Evolutionary conservation across 2,797 vertebrate genomes (phyloP).

Genomic region (Etheostoma nigrum): DNA sequence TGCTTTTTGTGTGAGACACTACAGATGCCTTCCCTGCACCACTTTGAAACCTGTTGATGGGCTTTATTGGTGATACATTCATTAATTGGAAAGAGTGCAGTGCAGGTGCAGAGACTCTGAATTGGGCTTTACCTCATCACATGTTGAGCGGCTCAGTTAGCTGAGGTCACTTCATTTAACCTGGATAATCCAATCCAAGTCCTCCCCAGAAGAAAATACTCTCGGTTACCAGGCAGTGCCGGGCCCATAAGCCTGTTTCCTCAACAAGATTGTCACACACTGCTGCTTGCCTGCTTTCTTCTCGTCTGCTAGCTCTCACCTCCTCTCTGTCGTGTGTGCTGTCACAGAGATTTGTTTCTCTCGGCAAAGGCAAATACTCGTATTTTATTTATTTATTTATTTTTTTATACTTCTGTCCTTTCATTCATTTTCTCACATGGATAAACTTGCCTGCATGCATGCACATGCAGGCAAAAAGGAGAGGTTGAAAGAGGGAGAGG

Average conservation of each 20-base stretch:
- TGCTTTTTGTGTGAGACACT: background rate
- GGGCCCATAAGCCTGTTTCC: slow-evolving; percentile 76
- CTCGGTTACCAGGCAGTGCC: slow-evolving; percentile 73
- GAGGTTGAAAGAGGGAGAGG: slow-evolving; percentile 50
- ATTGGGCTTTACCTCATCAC: slow-evolving; percentile 64
- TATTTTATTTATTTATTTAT: background rate
- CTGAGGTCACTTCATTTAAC: slow-evolving; percentile 80
- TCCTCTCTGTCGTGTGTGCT: slow-evolving; percentile 29
- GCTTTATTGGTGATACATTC: slow-evolving; percentile 45
- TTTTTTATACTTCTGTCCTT: slow-evolving; percentile 17
- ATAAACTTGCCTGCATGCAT: slow-evolving; percentile 40
- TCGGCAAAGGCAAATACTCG: slow-evolving; percentile 24
- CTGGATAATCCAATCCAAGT: slow-evolving; percentile 80
- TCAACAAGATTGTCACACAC: slow-evolving; percentile 79
- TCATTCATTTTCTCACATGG: slow-evolving; percentile 38
- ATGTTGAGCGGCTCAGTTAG: slow-evolving; percentile 74
- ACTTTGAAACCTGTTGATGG: slow-evolving; percentile 34
- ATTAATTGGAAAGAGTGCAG: slow-evolving; percentile 42
- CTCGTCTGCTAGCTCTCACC: slow-evolving; percentile 56
- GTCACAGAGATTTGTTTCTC: slow-evolving; percentile 21
- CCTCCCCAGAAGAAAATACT: slow-evolving; percentile 76
- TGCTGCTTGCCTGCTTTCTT: slow-evolving; percentile 58
- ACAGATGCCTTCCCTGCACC: background rate
- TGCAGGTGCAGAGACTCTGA: slow-evolving; percentile 57
- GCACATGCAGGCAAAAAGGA: slow-evolving; percentile 35